A percentile compares a stretch with the other conserved stretches of the same genome.
phyloP scores from a whole-genome alignment of 2,888 invertebrate genomes.

The Pheosia tremula region DNA sequence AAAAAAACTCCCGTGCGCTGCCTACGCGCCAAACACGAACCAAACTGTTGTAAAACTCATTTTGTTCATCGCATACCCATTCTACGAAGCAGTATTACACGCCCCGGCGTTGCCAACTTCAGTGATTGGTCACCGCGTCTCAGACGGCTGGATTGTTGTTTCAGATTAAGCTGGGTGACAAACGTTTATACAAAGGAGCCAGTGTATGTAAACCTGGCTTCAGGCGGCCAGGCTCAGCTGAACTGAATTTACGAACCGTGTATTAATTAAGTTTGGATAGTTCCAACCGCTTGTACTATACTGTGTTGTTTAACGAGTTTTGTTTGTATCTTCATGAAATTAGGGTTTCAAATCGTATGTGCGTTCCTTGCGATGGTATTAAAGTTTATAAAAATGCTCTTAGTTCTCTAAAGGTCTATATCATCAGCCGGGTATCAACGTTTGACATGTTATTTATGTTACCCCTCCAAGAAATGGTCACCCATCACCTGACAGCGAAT shows the following conservation, averaged over 20 bases:
- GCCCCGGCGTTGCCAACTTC: slow-evolving; percentile 31
- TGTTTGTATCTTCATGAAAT: not conserved
- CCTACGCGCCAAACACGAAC: too few relatives aligned
- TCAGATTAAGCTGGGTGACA: slow-evolving; percentile 48
- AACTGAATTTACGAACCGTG: slow-evolving; percentile 3
- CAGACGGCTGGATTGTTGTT: slow-evolving; percentile 34
- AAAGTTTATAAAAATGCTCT: not conserved
- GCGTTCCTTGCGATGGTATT: not conserved
- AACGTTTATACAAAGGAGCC: slow-evolving; percentile 45
- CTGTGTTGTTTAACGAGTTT: not conserved
- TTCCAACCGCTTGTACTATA: not conserved
- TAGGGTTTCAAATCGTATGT: not conserved
- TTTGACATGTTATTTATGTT: too few relatives aligned
- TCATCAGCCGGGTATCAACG: too few relatives aligned
- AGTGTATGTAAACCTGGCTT: slow-evolving; percentile 38
- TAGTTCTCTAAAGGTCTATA: not conserved
- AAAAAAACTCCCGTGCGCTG: too few relatives aligned
- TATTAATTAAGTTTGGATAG: slow-evolving; percentile 4
- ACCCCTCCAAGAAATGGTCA: too few relatives aligned
- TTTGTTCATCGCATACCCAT: not conserved
- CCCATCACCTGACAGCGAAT: too few relatives aligned
- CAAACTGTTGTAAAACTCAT: too few relatives aligned
- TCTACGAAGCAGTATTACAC: not conserved
- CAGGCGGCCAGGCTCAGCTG: slow-evolving; percentile 18
- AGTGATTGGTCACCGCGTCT: slow-evolving; percentile 38